Evolutionary conservation across 2,113 vertebrate species (phyloP).

Genomic region (Euleptes europaea): DNA sequence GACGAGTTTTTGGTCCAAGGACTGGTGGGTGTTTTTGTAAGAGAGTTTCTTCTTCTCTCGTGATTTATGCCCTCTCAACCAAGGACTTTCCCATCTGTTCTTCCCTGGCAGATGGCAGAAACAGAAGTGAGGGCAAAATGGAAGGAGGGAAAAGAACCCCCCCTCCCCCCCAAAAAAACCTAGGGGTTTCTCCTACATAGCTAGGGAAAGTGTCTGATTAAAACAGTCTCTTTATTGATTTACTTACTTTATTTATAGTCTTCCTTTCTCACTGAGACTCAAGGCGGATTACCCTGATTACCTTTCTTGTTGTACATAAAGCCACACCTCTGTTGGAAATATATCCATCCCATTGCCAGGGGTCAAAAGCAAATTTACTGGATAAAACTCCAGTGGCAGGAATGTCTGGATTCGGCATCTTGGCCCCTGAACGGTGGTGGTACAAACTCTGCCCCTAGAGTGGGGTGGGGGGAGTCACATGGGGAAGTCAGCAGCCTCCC

Average conservation of each 20-base stretch:
- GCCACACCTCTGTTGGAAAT: too few relatives aligned
- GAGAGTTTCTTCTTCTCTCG: too few relatives aligned
- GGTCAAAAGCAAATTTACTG: neutral
- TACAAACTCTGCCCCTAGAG: accelerated
- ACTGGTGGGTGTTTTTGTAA: neutral
- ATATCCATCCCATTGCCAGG: too few relatives aligned
- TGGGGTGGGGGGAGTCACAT: neutral
- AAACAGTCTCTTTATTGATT: neutral
- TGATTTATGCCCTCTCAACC: neutral
- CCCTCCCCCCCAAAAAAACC: too few relatives aligned
- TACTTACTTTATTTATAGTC: too few relatives aligned
- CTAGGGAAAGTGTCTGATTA: neutral
- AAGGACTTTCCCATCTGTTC: neutral
- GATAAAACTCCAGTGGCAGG: accelerated
- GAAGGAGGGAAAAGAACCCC: neutral
- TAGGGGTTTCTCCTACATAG: neutral
- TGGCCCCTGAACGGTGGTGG: neutral
- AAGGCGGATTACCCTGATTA: too few relatives aligned
- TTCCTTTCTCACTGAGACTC: too few relatives aligned
- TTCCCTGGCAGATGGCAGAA: neutral
- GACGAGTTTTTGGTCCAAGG: neutral
- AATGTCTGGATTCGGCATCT: accelerated
- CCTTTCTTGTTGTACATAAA: too few relatives aligned
- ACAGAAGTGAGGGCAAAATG: neutral
- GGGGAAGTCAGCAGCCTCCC: neutral